Conservation (phyloP, 2,797 vertebrate species). For the Gobio occitaniae region DNA sequence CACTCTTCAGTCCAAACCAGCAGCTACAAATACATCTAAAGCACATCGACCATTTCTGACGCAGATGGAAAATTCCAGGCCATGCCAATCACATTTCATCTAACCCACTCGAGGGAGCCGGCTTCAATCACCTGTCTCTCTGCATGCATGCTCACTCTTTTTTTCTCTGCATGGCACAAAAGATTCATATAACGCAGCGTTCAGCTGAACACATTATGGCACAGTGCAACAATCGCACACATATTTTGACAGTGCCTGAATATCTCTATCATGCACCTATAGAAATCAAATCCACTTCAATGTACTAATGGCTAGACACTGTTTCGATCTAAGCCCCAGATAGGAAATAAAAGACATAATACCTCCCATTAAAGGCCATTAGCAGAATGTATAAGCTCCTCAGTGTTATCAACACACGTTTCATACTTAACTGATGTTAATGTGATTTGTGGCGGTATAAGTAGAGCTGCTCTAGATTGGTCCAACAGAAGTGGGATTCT, state of each 20-base stretch:
- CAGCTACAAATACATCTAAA: neutral
- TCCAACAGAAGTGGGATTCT: neutral
- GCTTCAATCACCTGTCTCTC: conserved; percentile 38
- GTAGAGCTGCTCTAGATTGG: neutral
- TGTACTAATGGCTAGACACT: neutral
- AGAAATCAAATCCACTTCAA: neutral
- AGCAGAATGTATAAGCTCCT: conserved; percentile 18
- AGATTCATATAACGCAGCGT: neutral
- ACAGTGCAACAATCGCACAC: neutral
- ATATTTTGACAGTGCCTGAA: neutral
- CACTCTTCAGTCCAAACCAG: neutral
- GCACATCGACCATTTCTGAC: conserved; percentile 15
- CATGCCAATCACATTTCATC: conserved; percentile 36
- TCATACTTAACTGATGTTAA: conserved; percentile 9
- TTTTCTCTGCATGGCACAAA: neutral
- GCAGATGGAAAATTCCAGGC: conserved; percentile 21
- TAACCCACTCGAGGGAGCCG: conserved; percentile 16
- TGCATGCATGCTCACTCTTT: neutral
- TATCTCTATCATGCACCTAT: neutral
- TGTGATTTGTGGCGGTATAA: neutral
- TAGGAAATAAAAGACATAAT: neutral
- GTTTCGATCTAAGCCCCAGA: neutral
- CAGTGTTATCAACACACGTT: conserved; percentile 24
- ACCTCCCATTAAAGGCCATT: conserved; percentile 21
- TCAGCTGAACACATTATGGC: neutral